These are phyloP conservation scores for Holacanthus passer DNA, from an alignment of 2,113 vertebrate species.

Conservation along the genomic window DNA sequence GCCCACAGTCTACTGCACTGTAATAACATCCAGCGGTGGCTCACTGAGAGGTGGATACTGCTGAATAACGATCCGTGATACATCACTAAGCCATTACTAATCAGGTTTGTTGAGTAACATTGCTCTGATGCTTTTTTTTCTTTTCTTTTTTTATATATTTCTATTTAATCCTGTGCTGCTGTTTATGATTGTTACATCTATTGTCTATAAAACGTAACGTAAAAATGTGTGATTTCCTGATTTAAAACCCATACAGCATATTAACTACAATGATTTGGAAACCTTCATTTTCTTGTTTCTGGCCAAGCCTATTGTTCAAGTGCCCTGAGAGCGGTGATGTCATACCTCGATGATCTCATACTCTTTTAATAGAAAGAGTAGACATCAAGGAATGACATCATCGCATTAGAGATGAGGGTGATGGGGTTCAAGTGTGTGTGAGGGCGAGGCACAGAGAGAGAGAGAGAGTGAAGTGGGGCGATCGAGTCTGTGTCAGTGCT, in stretches of 20 bases:
- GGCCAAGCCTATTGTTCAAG: conserved; percentile 24
- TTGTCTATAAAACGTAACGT: not conserved
- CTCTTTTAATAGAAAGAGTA: conserved; percentile 57
- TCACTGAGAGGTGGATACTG: conserved; percentile 16
- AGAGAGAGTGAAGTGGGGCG: not conserved
- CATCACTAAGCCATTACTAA: conserved; percentile 15
- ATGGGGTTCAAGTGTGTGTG: conserved; percentile 36
- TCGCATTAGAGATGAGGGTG: conserved; percentile 49
- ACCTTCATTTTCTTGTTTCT: conserved; percentile 9
- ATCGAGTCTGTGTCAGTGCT: conserved; percentile 4
- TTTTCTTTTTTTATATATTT: not conserved
- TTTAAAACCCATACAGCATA: not conserved
- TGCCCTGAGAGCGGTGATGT: conserved; percentile 58
- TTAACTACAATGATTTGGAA: not conserved
- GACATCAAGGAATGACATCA: conserved; percentile 77
- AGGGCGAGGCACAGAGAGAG: not conserved
- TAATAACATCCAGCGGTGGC: conserved; percentile 23
- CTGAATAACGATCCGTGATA: conserved; percentile 26
- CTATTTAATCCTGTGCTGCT: not conserved
- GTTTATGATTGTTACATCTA: not conserved
- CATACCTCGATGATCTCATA: conserved; percentile 74
- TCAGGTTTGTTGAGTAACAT: not conserved
- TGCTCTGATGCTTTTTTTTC: not conserved
- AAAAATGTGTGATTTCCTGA: not conserved
- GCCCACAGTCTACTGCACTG: conserved; percentile 20